Percentiles rank a stretch among this genome's conserved stretches.
phyloP scores from a whole-genome alignment of 1,140 invertebrate genomes.

The Caenorhabditis latens region DNA sequence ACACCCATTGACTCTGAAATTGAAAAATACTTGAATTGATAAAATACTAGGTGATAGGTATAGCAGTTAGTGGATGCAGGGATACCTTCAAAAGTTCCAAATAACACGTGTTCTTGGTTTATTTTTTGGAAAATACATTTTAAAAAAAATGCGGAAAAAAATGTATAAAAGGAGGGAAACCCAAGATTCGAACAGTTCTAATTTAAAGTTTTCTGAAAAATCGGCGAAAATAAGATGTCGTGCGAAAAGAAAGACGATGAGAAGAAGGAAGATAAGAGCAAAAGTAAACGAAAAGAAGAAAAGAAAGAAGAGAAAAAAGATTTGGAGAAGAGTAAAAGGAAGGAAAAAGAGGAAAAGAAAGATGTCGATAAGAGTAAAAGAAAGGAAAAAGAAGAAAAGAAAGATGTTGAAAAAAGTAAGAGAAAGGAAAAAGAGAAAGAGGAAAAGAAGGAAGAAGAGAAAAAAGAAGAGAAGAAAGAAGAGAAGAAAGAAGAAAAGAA shows the following conservation, averaged over 20 bases:
- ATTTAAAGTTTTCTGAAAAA: background rate
- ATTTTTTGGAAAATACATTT: no score
- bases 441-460: background rate
- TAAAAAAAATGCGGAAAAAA: no score
- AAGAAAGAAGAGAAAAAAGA: background rate
- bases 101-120: no score
- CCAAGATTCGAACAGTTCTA: no score
- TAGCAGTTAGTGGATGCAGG: no score
- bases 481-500: background rate
- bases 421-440: background rate
- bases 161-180: no score
- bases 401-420: background rate
- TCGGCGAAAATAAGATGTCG: background rate
- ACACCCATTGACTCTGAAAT: slow-evolving; percentile 30
- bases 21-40: background rate
- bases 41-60: no score
- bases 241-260: slow-evolving; percentile 23
- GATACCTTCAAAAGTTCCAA: no score
- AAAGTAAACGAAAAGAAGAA: background rate
- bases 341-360: background rate
- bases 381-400: background rate
- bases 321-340: background rate
- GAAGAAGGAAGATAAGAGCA: background rate
- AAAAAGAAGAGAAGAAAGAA: background rate
- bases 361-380: background rate